These are phyloP conservation scores for Himantopus leucocephalus DNA, from an alignment of 2,113 vertebrate species.

Conservation along the genomic window DNA sequence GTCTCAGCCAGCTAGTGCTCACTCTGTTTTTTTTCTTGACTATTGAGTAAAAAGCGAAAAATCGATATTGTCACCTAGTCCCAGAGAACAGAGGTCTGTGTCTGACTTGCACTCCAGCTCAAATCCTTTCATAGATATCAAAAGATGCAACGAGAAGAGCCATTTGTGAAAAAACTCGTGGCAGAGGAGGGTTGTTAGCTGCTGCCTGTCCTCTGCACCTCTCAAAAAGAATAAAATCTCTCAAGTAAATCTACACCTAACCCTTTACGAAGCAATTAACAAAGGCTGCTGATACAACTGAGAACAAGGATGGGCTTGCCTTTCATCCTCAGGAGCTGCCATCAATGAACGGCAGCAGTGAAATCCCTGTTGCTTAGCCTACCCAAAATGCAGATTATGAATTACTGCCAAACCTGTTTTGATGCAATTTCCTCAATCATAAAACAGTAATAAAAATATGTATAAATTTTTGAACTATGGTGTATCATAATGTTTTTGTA, in stretches of 20 bases:
- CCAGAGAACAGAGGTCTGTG: neutral
- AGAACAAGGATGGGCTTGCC: neutral
- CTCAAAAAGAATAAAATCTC: neutral
- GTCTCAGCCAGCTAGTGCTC: neutral
- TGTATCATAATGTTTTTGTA: neutral
- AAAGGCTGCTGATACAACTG: neutral
- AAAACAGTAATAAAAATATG: neutral
- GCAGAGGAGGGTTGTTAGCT: neutral
- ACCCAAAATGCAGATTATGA: neutral
- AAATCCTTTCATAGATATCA: neutral
- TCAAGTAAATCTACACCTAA: neutral
- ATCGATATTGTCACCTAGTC: neutral
- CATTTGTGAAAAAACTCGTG: neutral
- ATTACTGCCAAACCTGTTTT: neutral
- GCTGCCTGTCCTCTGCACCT: neutral
- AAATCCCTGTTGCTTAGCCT: neutral
- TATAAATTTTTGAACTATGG: neutral
- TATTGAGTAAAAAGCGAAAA: neutral
- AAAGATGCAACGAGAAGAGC: neutral
- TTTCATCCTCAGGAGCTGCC: neutral
- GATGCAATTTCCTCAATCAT: neutral
- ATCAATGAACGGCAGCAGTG: neutral
- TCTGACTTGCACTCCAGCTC: neutral
- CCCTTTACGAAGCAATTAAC: neutral
- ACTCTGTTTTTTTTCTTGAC: neutral